These are phyloP conservation scores for Sciurus niger DNA, from an alignment of 2,113 vertebrate genomes.

Conservation along the genomic window DNA sequence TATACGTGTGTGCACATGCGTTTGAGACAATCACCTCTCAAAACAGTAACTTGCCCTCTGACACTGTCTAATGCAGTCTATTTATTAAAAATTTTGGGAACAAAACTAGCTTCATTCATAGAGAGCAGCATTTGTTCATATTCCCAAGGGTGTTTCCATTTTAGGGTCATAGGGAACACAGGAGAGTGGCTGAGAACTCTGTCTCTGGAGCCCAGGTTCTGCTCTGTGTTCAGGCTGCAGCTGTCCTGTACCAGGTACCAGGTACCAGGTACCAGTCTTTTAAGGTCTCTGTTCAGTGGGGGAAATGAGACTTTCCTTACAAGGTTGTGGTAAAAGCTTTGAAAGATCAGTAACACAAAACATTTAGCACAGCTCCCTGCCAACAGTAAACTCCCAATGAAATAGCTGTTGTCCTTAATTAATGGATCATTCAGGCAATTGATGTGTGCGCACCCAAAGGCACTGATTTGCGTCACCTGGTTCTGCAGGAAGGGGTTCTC, in stretches of 20 bases:
- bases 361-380: background rate
- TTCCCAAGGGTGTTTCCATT: background rate
- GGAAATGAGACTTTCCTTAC: background rate
- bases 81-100: slow-evolving; percentile 2
- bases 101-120: background rate
- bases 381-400: background rate
- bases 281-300: background rate
- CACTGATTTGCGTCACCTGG: too few species aligned
- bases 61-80: background rate
- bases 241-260: background rate
- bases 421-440: background rate
- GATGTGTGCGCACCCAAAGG: rapidly evolving
- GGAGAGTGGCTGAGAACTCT: background rate
- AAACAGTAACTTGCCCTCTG: background rate
- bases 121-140: background rate
- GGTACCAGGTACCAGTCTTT: background rate
- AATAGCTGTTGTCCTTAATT: background rate
- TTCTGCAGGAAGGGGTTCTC: background rate
- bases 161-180: background rate
- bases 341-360: background rate
- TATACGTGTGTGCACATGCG: background rate
- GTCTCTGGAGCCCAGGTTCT: background rate
- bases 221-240: background rate
- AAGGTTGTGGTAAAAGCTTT: background rate
- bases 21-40: background rate